These are phyloP conservation scores for Drosophila erecta DNA, from an alignment of 1,140 invertebrate genomes.

Conservation along the genomic window DNA sequence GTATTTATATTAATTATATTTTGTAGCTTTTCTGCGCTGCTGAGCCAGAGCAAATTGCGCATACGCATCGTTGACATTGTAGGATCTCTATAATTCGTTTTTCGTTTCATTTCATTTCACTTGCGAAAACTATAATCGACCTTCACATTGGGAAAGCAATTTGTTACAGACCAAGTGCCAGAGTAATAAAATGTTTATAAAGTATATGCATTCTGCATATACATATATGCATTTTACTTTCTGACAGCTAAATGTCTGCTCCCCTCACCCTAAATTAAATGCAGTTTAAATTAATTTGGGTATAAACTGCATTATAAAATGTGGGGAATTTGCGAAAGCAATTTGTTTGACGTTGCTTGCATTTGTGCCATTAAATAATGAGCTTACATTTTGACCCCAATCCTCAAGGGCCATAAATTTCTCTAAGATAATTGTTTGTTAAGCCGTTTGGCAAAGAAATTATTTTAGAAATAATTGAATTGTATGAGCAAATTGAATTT, in stretches of 20 bases:
- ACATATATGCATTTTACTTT: constrained; percentile 10
- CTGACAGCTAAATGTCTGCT: constrained; percentile 10
- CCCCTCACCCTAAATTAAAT: constrained; percentile 10
- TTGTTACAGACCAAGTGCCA: constrained; percentile 39
- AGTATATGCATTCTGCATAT: constrained; percentile 18
- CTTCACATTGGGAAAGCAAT: constrained; percentile 34
- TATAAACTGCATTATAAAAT: constrained; percentile 6
- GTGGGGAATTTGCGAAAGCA: constrained; percentile 34
- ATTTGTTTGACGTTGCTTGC: constrained; percentile 45
- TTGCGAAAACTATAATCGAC: constrained; percentile 32
- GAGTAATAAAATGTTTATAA: constrained; percentile 34
- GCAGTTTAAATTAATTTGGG: constrained; percentile 40
- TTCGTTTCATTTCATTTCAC: constrained; percentile 56
- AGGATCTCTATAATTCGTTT: constrained; percentile 25
- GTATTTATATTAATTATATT: constrained; percentile 38
- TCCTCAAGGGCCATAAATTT: constrained; percentile 36
- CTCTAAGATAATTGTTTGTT: background rate
- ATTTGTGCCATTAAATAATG: constrained; percentile 53
- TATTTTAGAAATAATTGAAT: constrained; percentile 3
- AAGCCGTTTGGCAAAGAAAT: too few species aligned
- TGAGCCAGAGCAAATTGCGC: constrained; percentile 47
- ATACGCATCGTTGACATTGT: constrained; percentile 66
- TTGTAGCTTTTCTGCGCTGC: constrained; percentile 9
- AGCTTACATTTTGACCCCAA: constrained; percentile 63
- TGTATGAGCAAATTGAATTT: background rate